Percentiles rank a stretch among this genome's conserved stretches.
Conservation (phyloP, 2,797 vertebrate species). For the Scyliorhinus canicula region DNA sequence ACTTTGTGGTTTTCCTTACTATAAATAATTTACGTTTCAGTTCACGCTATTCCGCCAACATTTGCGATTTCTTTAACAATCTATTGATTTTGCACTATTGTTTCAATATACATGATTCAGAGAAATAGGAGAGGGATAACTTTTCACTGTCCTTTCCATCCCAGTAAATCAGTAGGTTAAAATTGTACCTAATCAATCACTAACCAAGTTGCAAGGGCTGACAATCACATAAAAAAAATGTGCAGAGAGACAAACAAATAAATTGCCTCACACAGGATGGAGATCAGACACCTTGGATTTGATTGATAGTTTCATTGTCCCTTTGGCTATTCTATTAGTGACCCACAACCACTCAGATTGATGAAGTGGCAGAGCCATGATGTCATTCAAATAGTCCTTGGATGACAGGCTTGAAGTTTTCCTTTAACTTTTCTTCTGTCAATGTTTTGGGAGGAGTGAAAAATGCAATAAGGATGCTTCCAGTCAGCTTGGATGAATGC, state of each 20-base stretch:
- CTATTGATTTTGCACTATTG: slow-evolving; percentile 14
- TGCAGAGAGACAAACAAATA: slow-evolving; percentile 9
- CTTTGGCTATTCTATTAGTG: background rate
- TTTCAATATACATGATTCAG: background rate
- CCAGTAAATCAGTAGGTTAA: slow-evolving; percentile 12
- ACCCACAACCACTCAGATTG: slow-evolving; percentile 23
- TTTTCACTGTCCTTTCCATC: background rate
- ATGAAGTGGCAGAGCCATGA: background rate
- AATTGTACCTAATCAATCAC: slow-evolving; percentile 20
- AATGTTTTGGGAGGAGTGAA: background rate
- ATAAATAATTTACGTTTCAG: slow-evolving; percentile 6
- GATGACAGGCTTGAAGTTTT: background rate
- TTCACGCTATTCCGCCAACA: background rate
- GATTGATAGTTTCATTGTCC: slow-evolving; percentile 7
- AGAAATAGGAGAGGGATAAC: background rate
- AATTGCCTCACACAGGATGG: background rate
- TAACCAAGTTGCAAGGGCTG: background rate
- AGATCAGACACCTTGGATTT: slow-evolving; percentile 3
- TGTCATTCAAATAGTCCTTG: slow-evolving; percentile 23
- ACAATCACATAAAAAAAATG: slow-evolving; percentile 9
- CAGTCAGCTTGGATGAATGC: background rate
- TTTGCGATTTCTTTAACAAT: background rate
- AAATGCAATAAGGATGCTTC: background rate
- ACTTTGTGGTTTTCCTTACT: background rate
- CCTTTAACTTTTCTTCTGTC: background rate